Percentiles rank a stretch among this genome's conserved stretches.
phyloP scores from a whole-genome alignment of 2,113 vertebrate genomes.

The Regulus satrapa region DNA sequence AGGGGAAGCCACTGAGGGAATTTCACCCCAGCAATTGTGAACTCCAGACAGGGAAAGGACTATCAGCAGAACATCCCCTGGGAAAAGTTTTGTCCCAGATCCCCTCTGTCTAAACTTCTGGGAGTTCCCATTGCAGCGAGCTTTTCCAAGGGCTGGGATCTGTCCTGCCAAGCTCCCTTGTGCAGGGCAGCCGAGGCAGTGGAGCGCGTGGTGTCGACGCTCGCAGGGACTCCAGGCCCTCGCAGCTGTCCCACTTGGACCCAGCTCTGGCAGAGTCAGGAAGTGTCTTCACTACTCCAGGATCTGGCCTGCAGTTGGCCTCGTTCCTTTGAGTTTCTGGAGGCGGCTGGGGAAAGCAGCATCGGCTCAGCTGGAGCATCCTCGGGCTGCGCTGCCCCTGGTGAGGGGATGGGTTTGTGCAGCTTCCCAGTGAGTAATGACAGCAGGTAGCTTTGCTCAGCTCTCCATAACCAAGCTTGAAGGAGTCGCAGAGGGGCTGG shows the following conservation, averaged over 20 bases:
- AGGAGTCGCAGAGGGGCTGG: not conserved
- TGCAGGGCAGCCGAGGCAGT: not conserved
- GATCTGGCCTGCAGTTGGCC: not conserved
- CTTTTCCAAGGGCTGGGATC: not conserved
- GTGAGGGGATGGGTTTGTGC: not conserved
- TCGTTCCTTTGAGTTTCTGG: not conserved
- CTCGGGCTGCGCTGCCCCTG: not conserved
- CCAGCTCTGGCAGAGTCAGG: not conserved
- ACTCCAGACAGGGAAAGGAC: not conserved
- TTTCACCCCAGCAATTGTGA: not conserved
- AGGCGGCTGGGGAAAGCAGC: not conserved
- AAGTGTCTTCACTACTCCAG: not conserved
- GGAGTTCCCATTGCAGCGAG: not conserved
- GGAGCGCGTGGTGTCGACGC: fast-evolving
- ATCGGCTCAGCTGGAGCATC: not conserved
- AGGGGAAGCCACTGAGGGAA: not conserved
- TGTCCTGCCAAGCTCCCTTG: not conserved
- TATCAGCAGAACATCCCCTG: not conserved
- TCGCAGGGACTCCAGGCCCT: fast-evolving
- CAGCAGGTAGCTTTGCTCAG: not conserved
- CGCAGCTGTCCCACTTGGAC: not conserved
- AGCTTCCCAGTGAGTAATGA: not conserved
- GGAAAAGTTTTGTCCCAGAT: not conserved
- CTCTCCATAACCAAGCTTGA: too few species aligned
- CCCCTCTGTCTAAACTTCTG: not conserved